Evolutionary conservation across 2,113 vertebrate species (phyloP).

Genomic region (Delphinapterus leucas): DNA sequence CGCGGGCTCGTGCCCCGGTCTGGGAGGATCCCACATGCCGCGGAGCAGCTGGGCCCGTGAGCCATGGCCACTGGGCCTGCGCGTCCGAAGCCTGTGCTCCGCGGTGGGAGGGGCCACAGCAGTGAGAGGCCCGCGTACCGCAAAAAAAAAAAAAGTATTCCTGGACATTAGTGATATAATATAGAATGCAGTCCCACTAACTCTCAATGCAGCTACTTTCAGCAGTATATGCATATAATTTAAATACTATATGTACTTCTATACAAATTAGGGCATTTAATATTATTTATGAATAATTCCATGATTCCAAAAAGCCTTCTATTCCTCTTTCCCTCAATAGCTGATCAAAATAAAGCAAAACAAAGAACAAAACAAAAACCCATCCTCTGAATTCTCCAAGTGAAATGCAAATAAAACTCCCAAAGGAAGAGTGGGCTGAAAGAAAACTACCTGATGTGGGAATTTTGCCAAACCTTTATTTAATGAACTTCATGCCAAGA

Average conservation of each 20-base stretch:
- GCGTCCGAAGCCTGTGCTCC: too few relatives aligned
- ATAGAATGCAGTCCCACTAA: not conserved
- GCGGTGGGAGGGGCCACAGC: too few relatives aligned
- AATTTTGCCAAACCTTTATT: conserved; percentile 51
- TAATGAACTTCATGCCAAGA: conserved; percentile 41
- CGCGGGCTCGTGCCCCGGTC: too few relatives aligned
- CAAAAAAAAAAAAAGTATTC: not conserved
- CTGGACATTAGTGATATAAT: not conserved
- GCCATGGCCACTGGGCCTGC: too few relatives aligned
- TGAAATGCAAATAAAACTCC: conserved; percentile 56
- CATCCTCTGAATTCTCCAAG: not conserved
- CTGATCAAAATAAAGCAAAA: not conserved
- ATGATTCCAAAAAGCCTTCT: not conserved
- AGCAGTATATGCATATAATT: not conserved
- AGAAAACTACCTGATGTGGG: conserved; percentile 37
- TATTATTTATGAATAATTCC: conserved; percentile 42
- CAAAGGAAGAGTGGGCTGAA: not conserved
- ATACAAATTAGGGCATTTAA: not conserved
- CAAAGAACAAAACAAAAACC: not conserved
- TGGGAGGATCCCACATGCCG: too few relatives aligned
- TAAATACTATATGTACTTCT: not conserved
- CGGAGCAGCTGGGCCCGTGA: too few relatives aligned
- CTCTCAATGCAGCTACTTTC: not conserved
- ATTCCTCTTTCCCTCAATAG: not conserved
- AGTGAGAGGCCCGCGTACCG: too few relatives aligned